Base-by-base conservation (phyloP, 35 echinoderm and acorn worm genomes). In the Diadema setosum region DNA sequence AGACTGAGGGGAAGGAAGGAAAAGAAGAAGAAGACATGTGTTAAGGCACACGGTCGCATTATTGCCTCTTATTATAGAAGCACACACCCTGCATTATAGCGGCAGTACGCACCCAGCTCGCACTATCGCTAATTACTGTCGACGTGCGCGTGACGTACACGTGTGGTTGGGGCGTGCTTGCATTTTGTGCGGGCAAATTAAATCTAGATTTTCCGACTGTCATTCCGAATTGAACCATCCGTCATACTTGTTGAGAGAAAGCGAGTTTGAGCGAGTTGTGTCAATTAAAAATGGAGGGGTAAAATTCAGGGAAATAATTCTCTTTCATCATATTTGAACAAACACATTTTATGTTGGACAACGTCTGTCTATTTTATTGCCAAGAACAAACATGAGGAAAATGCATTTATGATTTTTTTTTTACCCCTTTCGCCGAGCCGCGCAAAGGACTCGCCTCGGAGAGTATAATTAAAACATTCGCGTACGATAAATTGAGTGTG, bases 171-270 rank as follows among this genome's bases (percentile, higher is more conserved):
- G 30, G 63, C 63, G 63, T 67, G 63, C 63, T 67, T 67, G 27
- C 63, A 27, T 67, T 29, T 32, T 27, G 63, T 34, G 24, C 30
- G 63, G 63, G 63, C 63, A 34, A 67, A 67, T 67, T 67, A 67
- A 67, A 67, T 67, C 63, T 67, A 67, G 63, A 33, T 67, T 67
- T 67, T 67, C 27, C 30, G 63, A 67, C 63, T 67, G 63, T 67
- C 63, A 67, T 67, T n/a, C 3, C 21, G 63, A 67, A 67, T 67
- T 33, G 16, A 67, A 18, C 63, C 27, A 67, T 67, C 63, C 63
- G 63, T 67, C 63, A 67, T 67, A 67, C 63, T 67, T 67, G 63
- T 67, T 67, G 63, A 34, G 25, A 67, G 63, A 67, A 67, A 67
- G 63, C 63, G 63, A 34, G n/a, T 34, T 34, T 34, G 63, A 26